These are phyloP conservation scores for Belgica antarctica DNA, from an alignment of 2,888 invertebrate genomes.

Conservation along the genomic window DNA sequence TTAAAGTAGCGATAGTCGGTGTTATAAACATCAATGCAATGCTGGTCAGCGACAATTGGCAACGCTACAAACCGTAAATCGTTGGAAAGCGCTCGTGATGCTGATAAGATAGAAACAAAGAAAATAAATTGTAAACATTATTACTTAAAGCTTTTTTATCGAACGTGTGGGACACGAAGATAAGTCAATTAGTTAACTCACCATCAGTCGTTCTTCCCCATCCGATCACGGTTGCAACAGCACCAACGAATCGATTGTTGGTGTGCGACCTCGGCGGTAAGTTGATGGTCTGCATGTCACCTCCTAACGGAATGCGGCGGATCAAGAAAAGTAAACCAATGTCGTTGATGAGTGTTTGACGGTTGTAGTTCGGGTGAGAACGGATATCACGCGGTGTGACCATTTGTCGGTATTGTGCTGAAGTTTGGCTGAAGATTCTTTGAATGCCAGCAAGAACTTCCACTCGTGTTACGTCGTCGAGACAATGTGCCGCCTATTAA, in stretches of 20 bases:
- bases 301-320: conserved; percentile 6
- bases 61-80: conserved; percentile 9
- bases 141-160: too few species aligned
- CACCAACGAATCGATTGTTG: neutral
- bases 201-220: neutral
- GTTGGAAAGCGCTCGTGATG: neutral
- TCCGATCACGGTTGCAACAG: neutral
- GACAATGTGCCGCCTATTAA: conserved; percentile 34
- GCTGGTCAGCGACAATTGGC: conserved; percentile 16
- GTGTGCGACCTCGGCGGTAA: neutral
- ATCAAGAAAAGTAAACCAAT: conserved; percentile 25
- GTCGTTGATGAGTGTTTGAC: conserved; percentile 10
- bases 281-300: neutral
- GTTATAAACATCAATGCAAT: conserved; percentile 3
- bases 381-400: neutral
- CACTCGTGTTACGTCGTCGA: conserved; percentile 17
- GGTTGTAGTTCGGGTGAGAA: conserved; percentile 18
- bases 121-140: neutral
- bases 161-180: too few species aligned
- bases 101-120: neutral
- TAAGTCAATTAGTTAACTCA: too few species aligned
- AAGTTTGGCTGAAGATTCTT: conserved; percentile 12
- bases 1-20: neutral
- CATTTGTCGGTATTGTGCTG: conserved; percentile 21
- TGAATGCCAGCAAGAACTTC: conserved; percentile 30